A percentile compares a stretch with the other conserved stretches of the same genome.
Evolutionary conservation across 2,888 invertebrate genomes (phyloP).

Genomic region (Ormyrus rosae): DNA sequence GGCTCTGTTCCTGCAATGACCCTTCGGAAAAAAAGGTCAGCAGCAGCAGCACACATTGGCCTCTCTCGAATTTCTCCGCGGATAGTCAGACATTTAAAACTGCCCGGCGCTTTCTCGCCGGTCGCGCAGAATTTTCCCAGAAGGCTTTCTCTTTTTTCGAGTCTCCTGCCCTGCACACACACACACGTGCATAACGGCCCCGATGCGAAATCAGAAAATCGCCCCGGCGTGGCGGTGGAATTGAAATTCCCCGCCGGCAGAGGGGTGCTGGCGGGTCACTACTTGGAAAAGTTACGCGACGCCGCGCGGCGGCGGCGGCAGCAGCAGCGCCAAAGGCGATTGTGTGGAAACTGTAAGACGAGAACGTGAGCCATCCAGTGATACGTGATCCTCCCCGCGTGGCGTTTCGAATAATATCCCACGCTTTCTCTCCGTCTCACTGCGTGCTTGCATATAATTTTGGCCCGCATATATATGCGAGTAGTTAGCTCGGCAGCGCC

Average conservation of each 20-base stretch:
- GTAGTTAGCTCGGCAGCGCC: not conserved
- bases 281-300: not conserved
- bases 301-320: not conserved
- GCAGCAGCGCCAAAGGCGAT: conserved; percentile 10
- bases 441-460: not conserved
- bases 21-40: too few species aligned
- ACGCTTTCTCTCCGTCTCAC: not conserved
- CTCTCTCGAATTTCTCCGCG: too few species aligned
- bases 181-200: not conserved
- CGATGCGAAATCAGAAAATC: conserved; percentile 34
- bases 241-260: conserved; percentile 28
- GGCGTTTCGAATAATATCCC: not conserved
- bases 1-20: too few species aligned
- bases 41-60: too few species aligned
- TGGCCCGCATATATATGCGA: not conserved
- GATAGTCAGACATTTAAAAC: too few species aligned
- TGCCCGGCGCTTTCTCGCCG: too few species aligned
- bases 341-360: conserved; percentile 57
- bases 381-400: conserved; percentile 62
- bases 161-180: too few species aligned
- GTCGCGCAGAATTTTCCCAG: too few species aligned
- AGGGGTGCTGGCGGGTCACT: not conserved
- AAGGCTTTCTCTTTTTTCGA: too few species aligned
- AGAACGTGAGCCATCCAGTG: conserved; percentile 64
- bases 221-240: not conserved